Conservation (phyloP, 2,113 vertebrate species). For the Bos indicus region DNA sequence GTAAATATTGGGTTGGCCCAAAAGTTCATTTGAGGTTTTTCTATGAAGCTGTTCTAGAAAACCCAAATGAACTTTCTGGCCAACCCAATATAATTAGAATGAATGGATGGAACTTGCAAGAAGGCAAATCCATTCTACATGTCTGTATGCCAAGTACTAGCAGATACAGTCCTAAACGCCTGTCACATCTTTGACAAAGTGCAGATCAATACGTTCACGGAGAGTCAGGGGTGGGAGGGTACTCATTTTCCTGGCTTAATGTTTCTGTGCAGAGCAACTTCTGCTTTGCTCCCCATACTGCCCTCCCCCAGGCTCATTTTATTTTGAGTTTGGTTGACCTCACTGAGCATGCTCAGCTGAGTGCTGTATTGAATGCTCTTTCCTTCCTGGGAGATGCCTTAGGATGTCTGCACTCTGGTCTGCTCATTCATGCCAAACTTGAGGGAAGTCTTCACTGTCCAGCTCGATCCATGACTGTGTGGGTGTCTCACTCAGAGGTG, state of each 20-base stretch:
- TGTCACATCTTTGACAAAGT: not conserved
- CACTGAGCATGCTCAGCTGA: not conserved
- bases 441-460: not conserved
- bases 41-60: not conserved
- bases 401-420: not conserved
- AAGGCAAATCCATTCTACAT: not conserved
- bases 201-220: not conserved
- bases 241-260: not conserved
- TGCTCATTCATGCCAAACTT: not conserved
- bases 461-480: not conserved
- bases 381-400: not conserved
- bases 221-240: not conserved
- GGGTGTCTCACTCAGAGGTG: not conserved
- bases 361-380: not conserved
- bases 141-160: not conserved
- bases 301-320: not conserved
- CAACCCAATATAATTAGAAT: not conserved
- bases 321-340: not conserved
- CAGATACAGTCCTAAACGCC: not conserved
- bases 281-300: not conserved
- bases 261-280: not conserved
- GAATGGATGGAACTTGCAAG: not conserved
- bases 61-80: not conserved
- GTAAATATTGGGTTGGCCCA: not conserved
- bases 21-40: not conserved